Conservation (phyloP, 2,113 vertebrate genomes). For the Merops nubicus region DNA sequence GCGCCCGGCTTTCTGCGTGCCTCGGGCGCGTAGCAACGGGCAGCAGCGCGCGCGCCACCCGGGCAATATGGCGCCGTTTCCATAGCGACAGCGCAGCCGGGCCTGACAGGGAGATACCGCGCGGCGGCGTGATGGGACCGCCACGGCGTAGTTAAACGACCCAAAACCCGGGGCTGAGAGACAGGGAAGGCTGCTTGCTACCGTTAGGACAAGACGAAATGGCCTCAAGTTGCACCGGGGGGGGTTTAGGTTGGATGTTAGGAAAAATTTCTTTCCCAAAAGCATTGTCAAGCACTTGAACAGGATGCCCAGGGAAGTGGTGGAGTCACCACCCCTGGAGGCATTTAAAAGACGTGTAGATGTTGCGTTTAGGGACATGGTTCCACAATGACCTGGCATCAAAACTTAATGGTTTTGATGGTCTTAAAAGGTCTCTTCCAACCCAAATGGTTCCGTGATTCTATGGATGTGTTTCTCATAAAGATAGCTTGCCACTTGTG, state of each 20-base stretch:
- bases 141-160: fast-evolving
- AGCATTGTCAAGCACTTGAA: neutral
- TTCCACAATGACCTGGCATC: neutral
- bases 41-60: fast-evolving
- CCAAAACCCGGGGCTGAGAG: fast-evolving
- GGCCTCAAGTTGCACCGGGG: neutral
- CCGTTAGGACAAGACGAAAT: neutral
- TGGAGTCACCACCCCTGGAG: neutral
- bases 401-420: neutral
- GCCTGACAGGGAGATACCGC: too few relatives aligned
- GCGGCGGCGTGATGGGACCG: fast-evolving
- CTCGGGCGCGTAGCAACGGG: neutral
- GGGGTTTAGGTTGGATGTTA: neutral
- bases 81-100: neutral
- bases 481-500: fast-evolving
- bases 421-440: neutral
- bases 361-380: neutral
- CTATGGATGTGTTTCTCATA: fast-evolving
- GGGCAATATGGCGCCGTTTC: neutral
- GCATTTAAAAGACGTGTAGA: neutral
- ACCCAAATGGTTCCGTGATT: neutral
- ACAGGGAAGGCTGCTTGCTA: fast-evolving
- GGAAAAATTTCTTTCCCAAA: neutral
- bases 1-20: neutral
- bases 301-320: neutral